Base-by-base conservation (phyloP, 2,888 invertebrate genomes). In the Eurytoma californica region DNA sequence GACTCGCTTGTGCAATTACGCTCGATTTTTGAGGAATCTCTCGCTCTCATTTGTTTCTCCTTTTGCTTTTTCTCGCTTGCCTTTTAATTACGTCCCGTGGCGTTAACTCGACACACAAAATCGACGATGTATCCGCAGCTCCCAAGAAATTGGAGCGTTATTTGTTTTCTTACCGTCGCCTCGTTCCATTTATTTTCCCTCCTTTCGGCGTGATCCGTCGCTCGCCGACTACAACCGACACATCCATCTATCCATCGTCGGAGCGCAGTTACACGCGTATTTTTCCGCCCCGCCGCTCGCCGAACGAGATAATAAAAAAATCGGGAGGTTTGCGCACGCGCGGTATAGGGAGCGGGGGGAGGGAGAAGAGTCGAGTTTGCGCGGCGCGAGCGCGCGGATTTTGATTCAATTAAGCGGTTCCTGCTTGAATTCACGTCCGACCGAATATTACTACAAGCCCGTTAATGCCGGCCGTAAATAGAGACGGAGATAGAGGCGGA, bases 351-450 rank as follows among this genome's bases (percentile, higher is more conserved):
- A 4, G 63, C 9, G 39, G 49, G 16, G 24, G 24, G 69, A 53
- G 53, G 30, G 16, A 51, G 4, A 30, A 20, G 76, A 57, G 72
- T 9, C 24, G 16, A 13, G 53, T 3, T 58, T 9, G 65, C 24
- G 53, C 18, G 61, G 58, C 30, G 39, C 55, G 7, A 18, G 66
- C 55, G 73, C 73, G 30, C 20, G 77, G 77, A 73, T 80, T 80
- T 77, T 77, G 72, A 80, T 80, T 80, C 67, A 77, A 77, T 80
- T 74, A 77, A 73, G 77, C 73, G 77, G 61, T 65, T 68, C 70
- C 68, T 58, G 70, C 66, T 73, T 49, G 65, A 70, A 70, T 77
- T 73, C 70, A 47, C 61, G 60, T 66, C 30, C 73, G 53, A 80
- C 61, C 76, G 72, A 80, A 77, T 80, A 80, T 74, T 70, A 67